Base-by-base conservation (phyloP, 1,140 invertebrate genomes). In the Brachystomella parvula region DNA sequence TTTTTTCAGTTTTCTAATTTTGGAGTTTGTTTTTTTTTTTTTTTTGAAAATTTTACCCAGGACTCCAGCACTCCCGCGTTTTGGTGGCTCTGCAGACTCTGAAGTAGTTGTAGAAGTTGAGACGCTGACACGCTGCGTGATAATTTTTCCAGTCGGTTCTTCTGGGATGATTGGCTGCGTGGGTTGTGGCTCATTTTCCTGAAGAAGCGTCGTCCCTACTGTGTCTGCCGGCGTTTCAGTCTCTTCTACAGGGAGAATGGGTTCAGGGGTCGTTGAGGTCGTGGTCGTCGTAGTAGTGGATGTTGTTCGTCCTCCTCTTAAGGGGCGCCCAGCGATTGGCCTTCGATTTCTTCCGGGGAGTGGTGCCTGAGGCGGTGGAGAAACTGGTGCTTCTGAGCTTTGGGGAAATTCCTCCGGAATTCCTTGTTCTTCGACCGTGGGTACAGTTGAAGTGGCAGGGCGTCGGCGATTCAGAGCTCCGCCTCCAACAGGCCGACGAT, bases 51-150 rank as follows among this genome's bases (percentile, higher is more conserved):
- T 19, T 61, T 60, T 47, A 71, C 70, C 70, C 24, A 71, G 61
- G 26, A 71, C 70, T 28, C 56, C 70, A 28, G 70, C 66, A 31
- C 66, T 68, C 31, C 70, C 70, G 24, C 63, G 26, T 64, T 49
- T 68, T 68, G 28, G 64, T 21, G 35, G 12, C 33, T 44, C 26
- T 21, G 29, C 1, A 21, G 30, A 57, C 39, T 21, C 19, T 35
- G 39, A 44, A 47, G 39, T 35, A 2, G 44, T 35, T 3, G 61
- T 64, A 9, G 62, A 67, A 21, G 63, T 65, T 31, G 44, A 61
- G 17, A 64, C 32, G 58, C 60, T 64, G 2, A 68, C 66, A 19
- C 44, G 15, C 28, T 53, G 58, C 19, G 49, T 17, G 31, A 63
- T 57, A 28, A 53, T 47, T 31, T 53, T 30, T 19, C 29, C 30